Evolutionary conservation across 2,797 vertebrate genomes (phyloP), one percentile per base, ranked within the genome.

Genomic region (Sebastes hubbsi): DNA sequence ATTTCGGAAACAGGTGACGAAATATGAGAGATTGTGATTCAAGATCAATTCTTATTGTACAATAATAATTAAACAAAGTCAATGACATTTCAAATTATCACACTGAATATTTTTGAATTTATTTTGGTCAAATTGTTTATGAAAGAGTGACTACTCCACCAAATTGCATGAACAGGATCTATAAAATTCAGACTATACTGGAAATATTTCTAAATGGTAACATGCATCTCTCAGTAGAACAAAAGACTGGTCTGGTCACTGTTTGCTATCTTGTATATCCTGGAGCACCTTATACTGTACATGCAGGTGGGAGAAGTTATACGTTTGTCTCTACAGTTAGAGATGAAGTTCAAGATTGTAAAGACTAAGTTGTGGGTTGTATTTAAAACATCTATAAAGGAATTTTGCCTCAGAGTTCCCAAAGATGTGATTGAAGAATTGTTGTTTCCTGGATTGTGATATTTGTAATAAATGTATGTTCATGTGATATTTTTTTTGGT

Each of bases 401-500:
- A 89, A 84, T 86, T 89, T 89, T 75, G 72, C 85, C 88, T 85
- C 81, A 70, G 80, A 87, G 80, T 90, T 94, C 93, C 94, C 93
- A 95, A 95, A 95, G 92, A 95, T 94, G 89, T 95, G 92, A 92
- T 89, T 92, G 88, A 91, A 86, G 77, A 92, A 83, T 85, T 82
- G 82, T 91, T 93, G 87, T 94, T 94, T 95, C 93, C 88, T 95
- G 93, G 91, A 91, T 94, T 94, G 92, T 96, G 93, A 93, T 92
- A 95, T 96, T 96, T 96, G 94, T 95, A 96, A 95, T 96, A 96
- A 96, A 96, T 92, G 91, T 95, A 89, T 95, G 94, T 95, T 89
- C 54, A 89, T 91, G 92, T 94, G 83, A 83, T 79, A 30, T 42
- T 64, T 60, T 30, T 58, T 49, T 38, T 60, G 78, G 70, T 78